Evolutionary conservation across 2,113 vertebrate species (phyloP).

Genomic region (Protobothrops flavoviridis): DNA sequence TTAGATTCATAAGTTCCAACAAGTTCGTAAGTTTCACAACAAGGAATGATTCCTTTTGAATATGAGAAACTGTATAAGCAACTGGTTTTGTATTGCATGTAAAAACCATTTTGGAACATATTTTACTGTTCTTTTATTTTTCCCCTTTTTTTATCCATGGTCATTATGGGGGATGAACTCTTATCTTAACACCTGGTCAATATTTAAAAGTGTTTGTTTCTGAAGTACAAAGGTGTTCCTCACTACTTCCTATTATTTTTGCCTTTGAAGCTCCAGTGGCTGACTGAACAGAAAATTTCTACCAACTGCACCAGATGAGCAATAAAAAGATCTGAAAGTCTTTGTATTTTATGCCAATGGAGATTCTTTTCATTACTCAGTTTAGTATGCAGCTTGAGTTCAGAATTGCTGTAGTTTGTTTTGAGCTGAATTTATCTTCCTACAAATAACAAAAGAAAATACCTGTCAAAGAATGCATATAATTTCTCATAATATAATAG

Average conservation of each 20-base stretch:
- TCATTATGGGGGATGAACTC: constrained; percentile 55
- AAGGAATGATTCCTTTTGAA: constrained; percentile 45
- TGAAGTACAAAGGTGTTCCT: constrained; percentile 61
- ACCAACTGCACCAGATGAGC: constrained; percentile 51
- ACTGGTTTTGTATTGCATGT: constrained; percentile 53
- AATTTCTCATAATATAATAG: background rate
- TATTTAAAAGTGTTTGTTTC: constrained; percentile 66
- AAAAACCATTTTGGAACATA: constrained; percentile 55
- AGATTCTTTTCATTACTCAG: background rate
- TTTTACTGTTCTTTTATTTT: constrained; percentile 19
- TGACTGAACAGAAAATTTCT: constrained; percentile 65
- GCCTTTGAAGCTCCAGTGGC: constrained; percentile 62
- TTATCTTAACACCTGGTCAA: constrained; percentile 57
- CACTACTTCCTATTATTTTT: constrained; percentile 50
- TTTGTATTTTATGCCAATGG: constrained; percentile 33
- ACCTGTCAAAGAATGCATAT: background rate
- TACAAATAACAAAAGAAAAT: constrained; percentile 10
- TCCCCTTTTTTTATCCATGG: constrained; percentile 5
- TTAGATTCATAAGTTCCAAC: constrained; percentile 30
- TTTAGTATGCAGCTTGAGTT: constrained; percentile 8
- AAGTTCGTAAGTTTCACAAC: constrained; percentile 39
- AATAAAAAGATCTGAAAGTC: constrained; percentile 50
- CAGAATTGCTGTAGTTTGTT: background rate
- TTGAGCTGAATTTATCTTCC: background rate
- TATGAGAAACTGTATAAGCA: constrained; percentile 54